Base-by-base conservation (phyloP, 2,888 invertebrate species). In the Synanthedon andrenaeformis region DNA sequence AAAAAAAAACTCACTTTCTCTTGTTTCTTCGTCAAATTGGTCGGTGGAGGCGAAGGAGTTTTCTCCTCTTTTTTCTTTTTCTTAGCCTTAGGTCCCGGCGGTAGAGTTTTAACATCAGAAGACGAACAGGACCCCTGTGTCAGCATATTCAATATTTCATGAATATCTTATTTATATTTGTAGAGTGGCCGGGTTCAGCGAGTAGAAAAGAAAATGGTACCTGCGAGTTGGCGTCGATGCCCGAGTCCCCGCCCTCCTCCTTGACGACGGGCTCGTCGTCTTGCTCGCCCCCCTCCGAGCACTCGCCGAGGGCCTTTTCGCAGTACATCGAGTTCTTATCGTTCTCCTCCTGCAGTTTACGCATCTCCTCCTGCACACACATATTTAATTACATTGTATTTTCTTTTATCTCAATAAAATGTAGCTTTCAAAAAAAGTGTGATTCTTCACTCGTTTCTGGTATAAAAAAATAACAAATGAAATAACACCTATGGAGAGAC, bases 151-250 rank as follows among this genome's bases (percentile, higher is more conserved):
- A 35, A 17, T 8, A 54, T 17, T 23, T 23, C 23, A 5, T 23
- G 23, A 23, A 23, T 23, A 5, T 23, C 5, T 23, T 23, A 23
- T 23, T 23, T 23, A 23, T 23, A 23, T 23, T 23, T 23, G 23
- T 23, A 5, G 5, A 23, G 23, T 5, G 5, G 23, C 5, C 5
- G 23, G 5, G 23, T 23, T 23, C 23, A 23, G 23, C 5, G 5
- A 6, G 23, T 23, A 23, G 23, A 1, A 23, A 35, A 35, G 6
- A 10, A 10, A 35, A 8, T 45, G 45, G 13, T 13, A 84, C 86
- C 84, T 96, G 95, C 64, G 93, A 94, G 79, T 94, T 94, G 57
- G 94, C 94, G 77, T 96, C 96, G 65, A 96, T 95, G 59, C 96
- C 96, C 63, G 95, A 95, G 79, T 95, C 95, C 28, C 94, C 95